Evolutionary conservation across 1,140 invertebrate species (phyloP).

Genomic region (Oscheius sp.): DNA sequence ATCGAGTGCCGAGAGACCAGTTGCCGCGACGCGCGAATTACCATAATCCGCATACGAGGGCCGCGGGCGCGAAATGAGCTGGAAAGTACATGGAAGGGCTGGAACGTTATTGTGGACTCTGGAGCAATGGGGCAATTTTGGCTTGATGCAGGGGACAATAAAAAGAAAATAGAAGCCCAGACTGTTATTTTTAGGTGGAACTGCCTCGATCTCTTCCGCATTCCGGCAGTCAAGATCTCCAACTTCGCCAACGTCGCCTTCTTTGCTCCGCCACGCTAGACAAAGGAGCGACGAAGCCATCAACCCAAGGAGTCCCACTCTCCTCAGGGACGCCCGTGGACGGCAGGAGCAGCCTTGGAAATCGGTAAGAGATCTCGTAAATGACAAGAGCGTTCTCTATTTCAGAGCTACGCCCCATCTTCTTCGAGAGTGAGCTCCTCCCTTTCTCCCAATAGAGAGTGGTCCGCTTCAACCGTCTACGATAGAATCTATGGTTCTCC

Average conservation of each 20-base stretch:
- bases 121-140: no score
- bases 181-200: constrained; percentile 21
- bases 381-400: not conserved
- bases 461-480: constrained; percentile 27
- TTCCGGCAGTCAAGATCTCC: constrained; percentile 20
- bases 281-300: constrained; percentile 28
- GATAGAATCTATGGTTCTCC: constrained; percentile 4
- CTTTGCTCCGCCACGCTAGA: constrained; percentile 29
- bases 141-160: not conserved
- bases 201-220: constrained; percentile 8
- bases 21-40: not conserved
- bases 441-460: constrained; percentile 24
- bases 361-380: constrained; percentile 8
- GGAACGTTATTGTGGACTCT: no score
- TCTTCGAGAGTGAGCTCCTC: constrained; percentile 14
- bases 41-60: constrained; percentile 8
- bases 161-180: not conserved
- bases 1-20: not conserved
- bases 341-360: constrained; percentile 23
- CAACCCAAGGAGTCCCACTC: constrained; percentile 18
- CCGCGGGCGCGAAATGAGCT: no score
- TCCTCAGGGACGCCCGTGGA: constrained; percentile 21
- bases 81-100: no score
- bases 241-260: constrained; percentile 32
- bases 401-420: constrained; percentile 31